phyloP scores from a whole-genome alignment of 2,888 invertebrate species.

The Drosophila anomalata region DNA sequence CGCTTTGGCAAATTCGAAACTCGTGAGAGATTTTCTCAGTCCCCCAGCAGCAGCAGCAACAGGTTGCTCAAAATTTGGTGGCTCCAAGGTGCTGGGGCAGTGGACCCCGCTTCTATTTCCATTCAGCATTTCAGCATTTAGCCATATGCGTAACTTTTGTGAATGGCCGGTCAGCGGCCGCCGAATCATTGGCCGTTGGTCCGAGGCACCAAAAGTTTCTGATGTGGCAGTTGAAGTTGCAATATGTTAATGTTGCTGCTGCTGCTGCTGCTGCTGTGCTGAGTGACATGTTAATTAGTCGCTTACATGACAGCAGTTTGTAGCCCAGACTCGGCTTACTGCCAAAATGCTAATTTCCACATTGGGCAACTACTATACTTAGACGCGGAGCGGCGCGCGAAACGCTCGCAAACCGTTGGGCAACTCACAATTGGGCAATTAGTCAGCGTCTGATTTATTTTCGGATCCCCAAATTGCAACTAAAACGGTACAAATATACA shows the following conservation, averaged over 20 bases:
- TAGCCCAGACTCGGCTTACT: conserved; percentile 62
- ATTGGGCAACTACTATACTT: conserved; percentile 51
- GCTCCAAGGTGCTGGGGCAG: conserved; percentile 7
- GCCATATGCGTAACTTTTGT: conserved; percentile 43
- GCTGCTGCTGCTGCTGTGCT: conserved; percentile 38
- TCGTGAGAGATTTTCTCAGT: conserved; percentile 76
- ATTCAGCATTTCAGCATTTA: conserved; percentile 36
- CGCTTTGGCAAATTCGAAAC: conserved; percentile 75
- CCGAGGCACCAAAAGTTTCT: conserved; percentile 6
- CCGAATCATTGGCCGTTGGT: background rate
- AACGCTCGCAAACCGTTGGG: conserved; percentile 17
- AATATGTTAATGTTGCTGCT: conserved; percentile 8
- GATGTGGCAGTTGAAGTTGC: conserved; percentile 19
- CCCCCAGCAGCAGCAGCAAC: conserved; percentile 31
- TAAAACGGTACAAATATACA: conserved; percentile 16
- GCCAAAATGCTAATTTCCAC: conserved; percentile 75
- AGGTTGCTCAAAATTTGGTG: conserved; percentile 36
- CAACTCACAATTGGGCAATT: conserved; percentile 64
- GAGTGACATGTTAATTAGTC: conserved; percentile 81
- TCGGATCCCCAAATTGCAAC: conserved; percentile 30
- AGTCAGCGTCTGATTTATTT: conserved; percentile 75
- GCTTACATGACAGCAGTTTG: conserved; percentile 80
- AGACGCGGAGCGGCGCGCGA: conserved; percentile 28
- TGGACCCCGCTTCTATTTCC: conserved; percentile 36
- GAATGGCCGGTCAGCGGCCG: conserved; percentile 32